These are phyloP conservation scores for Mixornis gularis DNA, from an alignment of 2,113 vertebrate genomes.

Conservation along the genomic window DNA sequence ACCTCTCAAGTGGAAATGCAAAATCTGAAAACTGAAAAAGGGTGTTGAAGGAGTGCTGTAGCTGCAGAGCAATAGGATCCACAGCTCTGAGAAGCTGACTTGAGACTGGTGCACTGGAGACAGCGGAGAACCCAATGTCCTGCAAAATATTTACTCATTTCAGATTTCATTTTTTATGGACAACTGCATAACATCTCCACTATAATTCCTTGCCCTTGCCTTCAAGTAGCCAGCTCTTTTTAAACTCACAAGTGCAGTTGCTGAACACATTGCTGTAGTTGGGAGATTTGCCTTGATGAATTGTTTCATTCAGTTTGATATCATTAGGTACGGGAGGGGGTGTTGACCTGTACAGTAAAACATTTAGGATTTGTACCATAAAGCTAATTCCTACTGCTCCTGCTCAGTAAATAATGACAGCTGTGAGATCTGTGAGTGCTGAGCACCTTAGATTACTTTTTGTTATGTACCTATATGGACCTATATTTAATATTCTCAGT, in stretches of 20 bases:
- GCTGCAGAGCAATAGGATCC: not conserved
- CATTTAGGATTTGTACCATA: not conserved
- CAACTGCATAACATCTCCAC: not conserved
- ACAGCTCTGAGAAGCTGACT: not conserved
- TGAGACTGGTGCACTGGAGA: not conserved
- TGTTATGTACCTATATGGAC: not conserved
- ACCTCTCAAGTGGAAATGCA: not conserved
- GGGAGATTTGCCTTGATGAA: not conserved
- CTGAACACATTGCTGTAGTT: not conserved
- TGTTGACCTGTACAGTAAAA: slow-evolving; percentile 8
- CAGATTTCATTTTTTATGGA: slow-evolving; percentile 4
- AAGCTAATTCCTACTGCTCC: not conserved
- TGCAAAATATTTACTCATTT: not conserved
- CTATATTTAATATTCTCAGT: not conserved
- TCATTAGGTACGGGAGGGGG: not conserved
- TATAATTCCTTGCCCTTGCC: not conserved
- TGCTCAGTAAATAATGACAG: not conserved
- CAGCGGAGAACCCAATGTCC: not conserved
- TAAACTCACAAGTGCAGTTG: not conserved
- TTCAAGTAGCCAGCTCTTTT: not conserved
- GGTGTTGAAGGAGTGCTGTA: not conserved
- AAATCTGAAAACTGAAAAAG: not conserved
- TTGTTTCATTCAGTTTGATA: slow-evolving; percentile 17
- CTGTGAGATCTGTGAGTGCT: not conserved
- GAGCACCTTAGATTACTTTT: not conserved